Evolutionary conservation across 2,888 invertebrate genomes (phyloP).

Genomic region (Entomobrya multifasciata): DNA sequence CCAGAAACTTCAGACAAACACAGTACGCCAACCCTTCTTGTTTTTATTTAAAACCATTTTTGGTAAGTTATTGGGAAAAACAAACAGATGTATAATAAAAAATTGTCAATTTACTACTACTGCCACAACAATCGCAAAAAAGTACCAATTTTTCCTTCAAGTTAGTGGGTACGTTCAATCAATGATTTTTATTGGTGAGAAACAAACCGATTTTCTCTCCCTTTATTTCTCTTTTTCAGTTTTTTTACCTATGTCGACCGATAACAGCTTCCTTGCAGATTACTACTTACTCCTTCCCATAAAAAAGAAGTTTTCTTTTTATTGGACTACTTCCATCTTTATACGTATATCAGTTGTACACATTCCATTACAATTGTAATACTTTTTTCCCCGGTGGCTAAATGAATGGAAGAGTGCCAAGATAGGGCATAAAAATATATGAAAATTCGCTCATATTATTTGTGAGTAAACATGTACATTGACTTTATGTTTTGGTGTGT

Average conservation of each 20-base stretch:
- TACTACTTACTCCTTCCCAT: slow-evolving; percentile 36
- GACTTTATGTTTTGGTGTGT: slow-evolving; percentile 10
- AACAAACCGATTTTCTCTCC: not conserved
- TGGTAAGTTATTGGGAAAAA: no score
- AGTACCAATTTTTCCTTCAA: not conserved
- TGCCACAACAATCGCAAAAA: not conserved
- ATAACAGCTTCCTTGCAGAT: slow-evolving; percentile 35
- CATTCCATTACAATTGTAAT: slow-evolving; percentile 33
- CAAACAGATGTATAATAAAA: no score
- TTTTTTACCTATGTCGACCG: no score
- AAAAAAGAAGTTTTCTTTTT: slow-evolving; percentile 32
- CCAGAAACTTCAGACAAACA: no score
- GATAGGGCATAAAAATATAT: not conserved
- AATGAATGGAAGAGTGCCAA: slow-evolving; percentile 42
- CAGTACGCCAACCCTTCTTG: no score
- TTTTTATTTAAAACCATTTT: no score
- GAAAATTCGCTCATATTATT: not conserved
- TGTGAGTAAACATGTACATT: not conserved
- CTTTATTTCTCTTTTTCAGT: no score
- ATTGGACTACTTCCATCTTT: not conserved
- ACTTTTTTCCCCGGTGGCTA: slow-evolving; percentile 20
- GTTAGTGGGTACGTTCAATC: slow-evolving; percentile 2
- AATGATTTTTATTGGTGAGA: slow-evolving; percentile 29
- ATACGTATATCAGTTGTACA: slow-evolving; percentile 33
- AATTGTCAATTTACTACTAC: slow-evolving; percentile 6